Base-by-base conservation (phyloP, 1,140 invertebrate species). In the Bombus pascuorum region DNA sequence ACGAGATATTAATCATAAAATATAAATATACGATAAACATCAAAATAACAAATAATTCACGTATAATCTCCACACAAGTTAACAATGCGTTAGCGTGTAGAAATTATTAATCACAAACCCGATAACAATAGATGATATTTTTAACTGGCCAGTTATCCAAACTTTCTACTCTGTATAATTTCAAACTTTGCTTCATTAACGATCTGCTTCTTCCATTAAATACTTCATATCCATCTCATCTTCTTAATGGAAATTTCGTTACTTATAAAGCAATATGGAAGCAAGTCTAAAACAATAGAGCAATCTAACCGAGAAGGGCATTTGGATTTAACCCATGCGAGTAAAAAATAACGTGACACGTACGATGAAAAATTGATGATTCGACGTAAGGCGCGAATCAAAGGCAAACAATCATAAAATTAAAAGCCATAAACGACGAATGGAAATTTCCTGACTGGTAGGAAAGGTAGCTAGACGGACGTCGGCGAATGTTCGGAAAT, bases 121-220 rank as follows among this genome's bases (percentile, higher is more conserved):
- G 39, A 37, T 82, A 62, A 65, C 44, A 82, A 39, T 65, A 34
- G 81, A 74, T 74, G 47, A 65, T 82, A 74, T 82, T 82, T 82
- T 47, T 8, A 82, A n/a, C 42, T 34, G 15, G 13, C 42, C 42
- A n/a, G 57, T 75, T 65, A 44, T 12, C 13, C 37, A 53, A 82
- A 82, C 32, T 44, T 47, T 66, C 73, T 39, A n/a, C 32, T 47
- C 42, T 3, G 28, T n/a, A 53, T 66, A 82, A 82, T 59, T 82
- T 66, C 59, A 65, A 82, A 82, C 57, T 66, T 44, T 22, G 28
- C 28, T 75, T 82, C 81, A 37, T 82, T 75, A 82, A 82, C 81
- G 5, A 18, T 47, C 15, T 47, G 59, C 32, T 37, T n/a, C 72
- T 44, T 32, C 39, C 15, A 53, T 82, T 53, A 82, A 82, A 74